A percentile compares a stretch with the other conserved stretches of the same genome.
Conservation (phyloP, 2,113 vertebrate genomes). For the Ia io region DNA sequence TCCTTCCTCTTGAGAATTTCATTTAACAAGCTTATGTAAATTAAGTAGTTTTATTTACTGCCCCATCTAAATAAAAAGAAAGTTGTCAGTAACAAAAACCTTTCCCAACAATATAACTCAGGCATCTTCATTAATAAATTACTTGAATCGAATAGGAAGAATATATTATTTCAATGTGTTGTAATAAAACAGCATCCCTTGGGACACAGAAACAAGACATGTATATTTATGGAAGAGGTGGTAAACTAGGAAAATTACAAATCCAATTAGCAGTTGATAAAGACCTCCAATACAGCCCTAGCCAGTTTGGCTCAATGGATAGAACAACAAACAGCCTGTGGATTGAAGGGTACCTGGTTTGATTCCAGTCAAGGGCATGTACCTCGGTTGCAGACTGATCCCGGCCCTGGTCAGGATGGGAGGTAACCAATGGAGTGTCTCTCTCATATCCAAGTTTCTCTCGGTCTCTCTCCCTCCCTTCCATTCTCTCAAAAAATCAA, state of each 20-base stretch:
- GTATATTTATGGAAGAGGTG: slow-evolving; percentile 5
- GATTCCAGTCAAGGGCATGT: too few species aligned
- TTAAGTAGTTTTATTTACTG: slow-evolving; percentile 75
- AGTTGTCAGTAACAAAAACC: slow-evolving; percentile 58
- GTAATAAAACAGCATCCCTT: slow-evolving; percentile 60
- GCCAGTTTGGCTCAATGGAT: too few species aligned
- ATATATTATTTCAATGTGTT: slow-evolving; percentile 62
- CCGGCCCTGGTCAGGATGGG: too few species aligned
- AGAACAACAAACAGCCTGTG: too few species aligned
- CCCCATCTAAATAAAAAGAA: slow-evolving; percentile 69
- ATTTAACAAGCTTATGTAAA: slow-evolving; percentile 78
- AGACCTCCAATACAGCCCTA: neutral
- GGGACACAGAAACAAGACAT: slow-evolving; percentile 16
- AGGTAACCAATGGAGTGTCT: too few species aligned
- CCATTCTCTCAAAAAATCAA: too few species aligned
- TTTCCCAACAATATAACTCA: slow-evolving; percentile 31
- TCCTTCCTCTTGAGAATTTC: slow-evolving; percentile 65
- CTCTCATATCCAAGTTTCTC: too few species aligned
- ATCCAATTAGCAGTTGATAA: slow-evolving; percentile 70
- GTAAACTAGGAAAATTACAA: slow-evolving; percentile 67
- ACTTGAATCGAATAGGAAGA: neutral
- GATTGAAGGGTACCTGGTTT: too few species aligned
- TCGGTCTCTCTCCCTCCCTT: too few species aligned
- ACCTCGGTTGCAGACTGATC: too few species aligned
- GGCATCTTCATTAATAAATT: slow-evolving; percentile 49